Evolutionary conservation across 2,113 vertebrate genomes (phyloP).

Genomic region (Neolamprologus variostigma): DNA sequence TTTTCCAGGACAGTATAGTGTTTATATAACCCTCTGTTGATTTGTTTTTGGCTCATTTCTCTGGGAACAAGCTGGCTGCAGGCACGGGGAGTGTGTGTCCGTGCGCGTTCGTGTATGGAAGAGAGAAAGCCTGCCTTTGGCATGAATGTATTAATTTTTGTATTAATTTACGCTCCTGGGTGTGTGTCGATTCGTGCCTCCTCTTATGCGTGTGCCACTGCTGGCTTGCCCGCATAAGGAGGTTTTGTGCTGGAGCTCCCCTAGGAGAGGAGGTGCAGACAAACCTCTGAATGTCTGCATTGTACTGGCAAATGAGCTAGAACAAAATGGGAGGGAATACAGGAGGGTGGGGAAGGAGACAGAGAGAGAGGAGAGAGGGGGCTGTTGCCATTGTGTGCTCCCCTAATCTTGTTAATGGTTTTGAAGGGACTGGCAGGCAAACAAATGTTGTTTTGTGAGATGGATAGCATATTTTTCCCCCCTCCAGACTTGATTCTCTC

Average conservation of each 20-base stretch:
- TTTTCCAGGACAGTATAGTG: background rate
- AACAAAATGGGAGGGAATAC: conserved; percentile 43
- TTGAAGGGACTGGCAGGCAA: conserved; percentile 61
- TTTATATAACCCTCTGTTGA: conserved; percentile 35
- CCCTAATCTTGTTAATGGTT: conserved; percentile 69
- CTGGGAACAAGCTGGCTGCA: background rate
- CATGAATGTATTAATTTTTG: conserved; percentile 10
- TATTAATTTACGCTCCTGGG: conserved; percentile 6
- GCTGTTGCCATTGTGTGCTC: conserved; percentile 52
- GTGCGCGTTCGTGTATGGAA: background rate
- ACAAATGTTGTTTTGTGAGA: conserved; percentile 64
- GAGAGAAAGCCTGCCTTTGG: background rate
- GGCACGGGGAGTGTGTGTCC: background rate
- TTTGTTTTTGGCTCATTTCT: background rate
- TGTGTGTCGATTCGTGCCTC: background rate
- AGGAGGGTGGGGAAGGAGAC: background rate
- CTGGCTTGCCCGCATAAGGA: conserved; percentile 6
- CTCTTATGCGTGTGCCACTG: background rate
- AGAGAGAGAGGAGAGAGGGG: conserved; percentile 21
- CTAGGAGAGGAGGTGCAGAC: conserved; percentile 44
- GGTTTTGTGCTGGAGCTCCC: conserved; percentile 19
- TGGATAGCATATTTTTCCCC: conserved; percentile 37
- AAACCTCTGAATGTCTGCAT: conserved; percentile 58
- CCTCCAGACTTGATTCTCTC: conserved; percentile 21
- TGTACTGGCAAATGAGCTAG: conserved; percentile 52